Evolutionary conservation across 2,113 vertebrate species (phyloP), one percentile per base, ranked within the genome.

Genomic region (Cyanistes caeruleus): DNA sequence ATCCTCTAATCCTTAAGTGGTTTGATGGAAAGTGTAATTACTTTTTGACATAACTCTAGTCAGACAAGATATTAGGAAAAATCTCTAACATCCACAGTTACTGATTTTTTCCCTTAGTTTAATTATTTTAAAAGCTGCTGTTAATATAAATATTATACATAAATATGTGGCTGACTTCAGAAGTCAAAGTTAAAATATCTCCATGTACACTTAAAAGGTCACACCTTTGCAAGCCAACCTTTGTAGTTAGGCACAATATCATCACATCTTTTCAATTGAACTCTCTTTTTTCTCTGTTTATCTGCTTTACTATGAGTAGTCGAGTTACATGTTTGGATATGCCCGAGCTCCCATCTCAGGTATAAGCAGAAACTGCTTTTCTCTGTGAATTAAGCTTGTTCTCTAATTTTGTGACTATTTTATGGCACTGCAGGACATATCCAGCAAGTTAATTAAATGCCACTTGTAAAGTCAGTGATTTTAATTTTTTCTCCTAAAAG

Each of bases 91-190:
- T 30, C 63, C 39, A 30, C 41, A 79, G 35, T 91, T 63, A 44
- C 39, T 73, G 22, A 86, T 90, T 87, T 75, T 1, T 22, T 90
- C 7, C 72, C 41, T 93, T 87, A 70, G 44, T 92, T 96, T 93
- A 90, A 53, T 90, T 80, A 77, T 86, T 55, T 30, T 28, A 70
- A 86, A 90, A 62, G 19, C 53, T 90, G 25, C 55, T 81, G n/a
- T 51, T 84, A 89, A 82, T 95, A 97, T 96, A 96, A 97, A 97
- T 97, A 97, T 76, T 88, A 73, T 62, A 77, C 91, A 97, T 97
- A 97, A 96, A 97, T 95, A 96, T 21, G 18, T 41, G 12, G 5
- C 11, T 77, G 39, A 51, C 69, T 81, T 80, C 62, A 60, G 56
- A 64, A 89, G 33, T 69, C 41, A 12, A 79, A 41, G 35, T 84